Percentiles rank a stretch among this genome's conserved stretches.
These are phyloP conservation scores for Ornithorhynchus anatinus DNA, from an alignment of 2,113 vertebrate species.

Conservation along the genomic window DNA sequence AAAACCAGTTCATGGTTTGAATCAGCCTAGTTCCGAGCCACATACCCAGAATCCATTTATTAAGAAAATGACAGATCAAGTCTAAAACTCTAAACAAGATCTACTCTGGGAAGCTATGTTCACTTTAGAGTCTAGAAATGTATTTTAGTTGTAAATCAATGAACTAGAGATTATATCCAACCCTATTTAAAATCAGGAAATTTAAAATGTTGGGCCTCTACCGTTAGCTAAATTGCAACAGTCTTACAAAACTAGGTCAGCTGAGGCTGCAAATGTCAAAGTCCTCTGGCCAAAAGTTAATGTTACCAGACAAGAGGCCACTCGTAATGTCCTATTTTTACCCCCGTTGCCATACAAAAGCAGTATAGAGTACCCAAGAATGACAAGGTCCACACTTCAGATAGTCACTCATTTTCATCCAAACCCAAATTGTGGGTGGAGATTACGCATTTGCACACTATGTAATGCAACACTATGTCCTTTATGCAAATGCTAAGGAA, in stretches of 20 bases:
- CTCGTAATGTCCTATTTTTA: conserved; percentile 19
- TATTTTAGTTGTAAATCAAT: not conserved
- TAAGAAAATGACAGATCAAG: conserved; percentile 21
- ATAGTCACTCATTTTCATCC: not conserved
- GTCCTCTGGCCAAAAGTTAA: conserved; percentile 47
- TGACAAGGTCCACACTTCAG: conserved; percentile 6
- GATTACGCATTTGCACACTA: not conserved
- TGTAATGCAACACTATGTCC: no score
- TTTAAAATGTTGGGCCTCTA: conserved; percentile 3
- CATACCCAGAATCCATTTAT: not conserved
- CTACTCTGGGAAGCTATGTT: no score
- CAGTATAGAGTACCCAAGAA: conserved; percentile 1
- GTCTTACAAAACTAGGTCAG: not conserved
- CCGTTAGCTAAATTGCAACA: not conserved
- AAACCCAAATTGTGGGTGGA: not conserved
- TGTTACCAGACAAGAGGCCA: conserved; percentile 33
- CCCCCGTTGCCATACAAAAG: conserved; percentile 20
- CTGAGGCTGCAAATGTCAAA: conserved; percentile 14
- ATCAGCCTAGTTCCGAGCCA: conserved; percentile 9
- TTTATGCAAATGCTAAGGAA: no score
- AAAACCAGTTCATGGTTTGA: conserved; percentile 22
- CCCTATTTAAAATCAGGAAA: not conserved
- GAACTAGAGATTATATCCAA: not conserved
- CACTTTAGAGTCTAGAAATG: not conserved
- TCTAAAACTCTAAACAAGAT: not conserved